Base-by-base conservation (phyloP, 2,888 invertebrate species). In the Malthinus flaveolus region DNA sequence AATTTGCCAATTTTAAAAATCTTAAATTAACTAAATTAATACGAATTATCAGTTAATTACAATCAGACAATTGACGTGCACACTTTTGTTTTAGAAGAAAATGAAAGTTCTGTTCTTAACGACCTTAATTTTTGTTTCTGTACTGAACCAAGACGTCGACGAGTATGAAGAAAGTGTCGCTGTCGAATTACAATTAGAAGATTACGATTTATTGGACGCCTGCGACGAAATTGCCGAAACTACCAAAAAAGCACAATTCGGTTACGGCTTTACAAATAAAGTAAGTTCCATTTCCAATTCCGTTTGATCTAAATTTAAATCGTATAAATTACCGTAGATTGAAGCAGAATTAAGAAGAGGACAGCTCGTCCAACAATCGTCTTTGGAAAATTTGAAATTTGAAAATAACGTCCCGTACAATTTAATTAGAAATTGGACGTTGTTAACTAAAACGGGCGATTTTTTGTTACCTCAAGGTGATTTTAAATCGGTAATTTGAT, bases 401-500 rank as follows among this genome's bases (percentile, higher is more conserved):
- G 61, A 55, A 55, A 55, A 60, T 13, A 56, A 67, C 31, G 56
- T 75, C 23, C 71, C 74, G 1, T 62, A 49, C 11, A 74, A 81
- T 7, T 71, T 82, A n/a, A 71, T 76, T 55, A 73, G 83, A 54
- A 83, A 82, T 62, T 80, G 82, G 59, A 79, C 80, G 8, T 74
- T 83, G 3, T 67, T 84, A 1, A 71, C 81, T 35, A 81, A 82
- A 62, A 80, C 83, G 9, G 84, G 84, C 12, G 84, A 84, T 59
- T 74, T 78, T 1, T 65, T 83, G 39, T 66, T 85, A 48, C 78
- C 80, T 1, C 78, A 80, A 32, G 78, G 80, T n/a, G 81, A 82
- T 66, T 83, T 81, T 81, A 80, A 80, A 37, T 74, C 77, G 74
- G 83, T 82, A 71, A 74, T 46, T 37, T 33, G 37, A 23, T 5